Evolutionary conservation across 37 sponge, comb jelly and placozoan genomes (phyloP).

Genomic region (Cliona cf. orientalis): DNA sequence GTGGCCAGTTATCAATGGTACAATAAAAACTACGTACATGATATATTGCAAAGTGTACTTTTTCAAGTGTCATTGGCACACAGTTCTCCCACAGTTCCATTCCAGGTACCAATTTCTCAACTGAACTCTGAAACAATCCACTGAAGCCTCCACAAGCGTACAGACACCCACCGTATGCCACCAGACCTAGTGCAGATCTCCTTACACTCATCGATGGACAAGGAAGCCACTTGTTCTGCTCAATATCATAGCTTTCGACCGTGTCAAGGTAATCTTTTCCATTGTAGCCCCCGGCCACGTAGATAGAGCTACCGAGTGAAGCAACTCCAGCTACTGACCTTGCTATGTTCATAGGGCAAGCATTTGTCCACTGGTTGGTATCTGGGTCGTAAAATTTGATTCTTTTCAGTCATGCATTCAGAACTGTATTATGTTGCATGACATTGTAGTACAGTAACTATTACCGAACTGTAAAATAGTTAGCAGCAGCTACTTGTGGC

Average conservation of each 20-base stretch:
- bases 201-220: constrained; percentile 18
- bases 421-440: too few relatives aligned
- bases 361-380: constrained; percentile 10
- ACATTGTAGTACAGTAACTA: too few relatives aligned
- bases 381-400: constrained; percentile 46
- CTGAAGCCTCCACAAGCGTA: constrained; percentile 73
- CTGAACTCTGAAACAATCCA: constrained; percentile 47
- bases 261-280: constrained; percentile 27
- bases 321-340: constrained; percentile 65
- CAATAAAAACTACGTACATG: too few relatives aligned
- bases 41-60: constrained; percentile 69
- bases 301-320: constrained; percentile 36
- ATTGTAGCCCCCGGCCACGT: constrained; percentile 65
- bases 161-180: constrained; percentile 27
- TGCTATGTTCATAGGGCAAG: constrained; percentile 34
- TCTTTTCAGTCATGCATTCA: constrained; percentile 36
- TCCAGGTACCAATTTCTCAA: constrained; percentile 41
- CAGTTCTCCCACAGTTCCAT: constrained; percentile 23
- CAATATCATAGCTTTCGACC: constrained; percentile 55
- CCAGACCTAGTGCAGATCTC: constrained; percentile 62
- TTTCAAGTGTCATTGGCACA: constrained; percentile 22
- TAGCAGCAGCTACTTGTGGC: too few relatives aligned
- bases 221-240: constrained; percentile 38
- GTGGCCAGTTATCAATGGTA: too few relatives aligned
- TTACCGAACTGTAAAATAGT: too few relatives aligned